Percentiles rank a stretch among this genome's conserved stretches.
phyloP scores from a whole-genome alignment of 2,888 invertebrate genomes.

The Napeogenes inachia region DNA sequence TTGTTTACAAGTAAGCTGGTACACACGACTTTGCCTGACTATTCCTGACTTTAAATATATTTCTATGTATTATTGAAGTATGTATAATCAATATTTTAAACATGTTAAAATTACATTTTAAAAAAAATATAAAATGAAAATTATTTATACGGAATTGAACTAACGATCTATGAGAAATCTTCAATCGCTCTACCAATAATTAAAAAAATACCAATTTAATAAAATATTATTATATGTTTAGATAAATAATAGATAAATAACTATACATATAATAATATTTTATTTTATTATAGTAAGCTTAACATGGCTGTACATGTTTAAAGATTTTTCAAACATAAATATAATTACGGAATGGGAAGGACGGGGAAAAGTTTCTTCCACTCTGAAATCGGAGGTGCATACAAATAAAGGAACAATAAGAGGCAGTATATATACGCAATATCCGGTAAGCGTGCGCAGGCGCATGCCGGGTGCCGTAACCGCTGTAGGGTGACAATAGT shows the following conservation, averaged over 20 bases:
- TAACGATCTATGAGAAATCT: too few species aligned
- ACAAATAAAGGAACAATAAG: constrained; percentile 31
- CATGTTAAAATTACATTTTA: too few species aligned
- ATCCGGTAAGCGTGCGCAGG: constrained; percentile 44
- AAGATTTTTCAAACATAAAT: neutral
- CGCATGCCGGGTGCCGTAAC: constrained; percentile 33
- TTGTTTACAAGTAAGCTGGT: too few species aligned
- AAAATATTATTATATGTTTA: too few species aligned
- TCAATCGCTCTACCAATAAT: neutral
- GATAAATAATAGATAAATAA: too few species aligned
- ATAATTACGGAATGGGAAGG: neutral
- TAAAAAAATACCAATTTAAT: too few species aligned
- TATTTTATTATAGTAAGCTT: neutral
- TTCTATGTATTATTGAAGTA: too few species aligned
- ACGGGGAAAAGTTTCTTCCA: constrained; percentile 26
- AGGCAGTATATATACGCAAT: constrained; percentile 48
- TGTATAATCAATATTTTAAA: too few species aligned
- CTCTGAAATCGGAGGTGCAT: constrained; percentile 23
- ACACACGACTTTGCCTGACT: neutral
- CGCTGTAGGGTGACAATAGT: constrained; percentile 27
- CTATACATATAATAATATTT: neutral
- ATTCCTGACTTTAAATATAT: too few species aligned
- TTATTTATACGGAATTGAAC: too few species aligned
- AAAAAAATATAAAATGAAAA: too few species aligned
- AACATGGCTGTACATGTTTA: too few species aligned